A percentile compares a stretch with the other conserved stretches of the same genome.
Conservation (phyloP, 2,888 invertebrate genomes). For the Neoascia interrupta region DNA sequence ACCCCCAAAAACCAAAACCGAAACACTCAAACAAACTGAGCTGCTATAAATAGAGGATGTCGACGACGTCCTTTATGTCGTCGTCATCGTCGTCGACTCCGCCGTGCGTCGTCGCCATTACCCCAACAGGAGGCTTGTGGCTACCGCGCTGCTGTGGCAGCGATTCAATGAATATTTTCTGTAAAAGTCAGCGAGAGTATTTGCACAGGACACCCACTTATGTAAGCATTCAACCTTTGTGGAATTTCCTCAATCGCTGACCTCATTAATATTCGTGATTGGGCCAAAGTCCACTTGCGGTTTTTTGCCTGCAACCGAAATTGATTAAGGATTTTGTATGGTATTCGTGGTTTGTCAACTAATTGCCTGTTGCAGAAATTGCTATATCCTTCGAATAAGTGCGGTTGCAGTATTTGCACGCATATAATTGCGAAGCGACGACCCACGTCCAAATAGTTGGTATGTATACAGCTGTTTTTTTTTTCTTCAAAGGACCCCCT, state of each 20-base stretch:
- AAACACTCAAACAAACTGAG: slow-evolving; percentile 61
- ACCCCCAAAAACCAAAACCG: slow-evolving; percentile 35
- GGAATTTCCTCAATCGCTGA: slow-evolving; percentile 25
- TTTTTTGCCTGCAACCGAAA: slow-evolving; percentile 48
- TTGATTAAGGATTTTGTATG: slow-evolving; percentile 61
- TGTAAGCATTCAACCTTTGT: background rate
- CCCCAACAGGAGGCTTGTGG: slow-evolving; percentile 33
- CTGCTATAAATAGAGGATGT: slow-evolving; percentile 61
- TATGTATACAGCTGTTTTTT: too few species aligned
- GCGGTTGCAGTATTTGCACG: slow-evolving; percentile 4
- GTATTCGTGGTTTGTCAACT: slow-evolving; percentile 54
- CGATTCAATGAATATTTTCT: slow-evolving; percentile 38
- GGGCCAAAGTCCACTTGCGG: slow-evolving; percentile 51
- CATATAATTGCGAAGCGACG: background rate
- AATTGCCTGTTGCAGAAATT: slow-evolving; percentile 36
- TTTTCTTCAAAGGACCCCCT: too few species aligned
- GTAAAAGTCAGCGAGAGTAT: slow-evolving; percentile 17
- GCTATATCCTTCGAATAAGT: slow-evolving; percentile 8
- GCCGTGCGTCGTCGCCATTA: slow-evolving; percentile 26
- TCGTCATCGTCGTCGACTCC: slow-evolving; percentile 14
- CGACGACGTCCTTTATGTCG: slow-evolving; percentile 9
- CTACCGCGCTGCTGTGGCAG: slow-evolving; percentile 8
- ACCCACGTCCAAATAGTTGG: too few species aligned
- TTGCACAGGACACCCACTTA: slow-evolving; percentile 1
- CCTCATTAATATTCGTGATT: slow-evolving; percentile 52